Percentiles rank a stretch among this genome's conserved stretches.
phyloP scores from a whole-genome alignment of 2,113 vertebrate genomes.

The Rhineura floridana region DNA sequence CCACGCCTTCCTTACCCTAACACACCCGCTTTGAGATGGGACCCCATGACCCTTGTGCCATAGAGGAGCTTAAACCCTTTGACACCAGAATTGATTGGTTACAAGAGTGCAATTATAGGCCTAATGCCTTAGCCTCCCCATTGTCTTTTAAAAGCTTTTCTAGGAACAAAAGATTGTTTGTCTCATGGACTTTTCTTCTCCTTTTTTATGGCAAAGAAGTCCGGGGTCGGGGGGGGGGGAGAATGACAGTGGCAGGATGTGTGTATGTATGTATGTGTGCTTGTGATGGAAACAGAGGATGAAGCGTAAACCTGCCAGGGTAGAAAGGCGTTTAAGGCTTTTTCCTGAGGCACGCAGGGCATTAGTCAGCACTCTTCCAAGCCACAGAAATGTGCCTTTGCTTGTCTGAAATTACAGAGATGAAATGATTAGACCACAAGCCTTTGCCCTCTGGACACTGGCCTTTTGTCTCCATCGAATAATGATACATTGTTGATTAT shows the following conservation, averaged over 20 bases:
- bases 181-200: conserved; percentile 52
- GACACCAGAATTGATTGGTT: conserved; percentile 44
- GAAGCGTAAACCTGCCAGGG: conserved; percentile 59
- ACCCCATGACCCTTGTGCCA: conserved; percentile 28
- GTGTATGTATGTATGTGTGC: conserved; percentile 34
- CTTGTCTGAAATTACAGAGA: conserved; percentile 73
- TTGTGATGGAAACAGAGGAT: conserved; percentile 34
- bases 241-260: conserved; percentile 23
- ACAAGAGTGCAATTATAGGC: background rate
- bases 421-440: conserved; percentile 67
- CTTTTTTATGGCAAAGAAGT: background rate
- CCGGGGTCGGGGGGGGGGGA: background rate
- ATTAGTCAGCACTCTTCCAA: conserved; percentile 71
- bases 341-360: conserved; percentile 68
- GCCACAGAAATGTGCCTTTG: conserved; percentile 68
- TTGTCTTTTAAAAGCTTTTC: conserved; percentile 62
- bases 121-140: conserved; percentile 49
- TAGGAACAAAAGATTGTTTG: conserved; percentile 51
- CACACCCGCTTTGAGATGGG: background rate
- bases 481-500: conserved; percentile 57
- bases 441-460: conserved; percentile 65
- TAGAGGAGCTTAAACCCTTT: conserved; percentile 44
- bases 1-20: background rate
- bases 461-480: conserved; percentile 67
- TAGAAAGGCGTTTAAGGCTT: conserved; percentile 72